These are phyloP conservation scores for Metaphire vulgaris DNA, from an alignment of 1,140 invertebrate genomes.

Conservation along the genomic window DNA sequence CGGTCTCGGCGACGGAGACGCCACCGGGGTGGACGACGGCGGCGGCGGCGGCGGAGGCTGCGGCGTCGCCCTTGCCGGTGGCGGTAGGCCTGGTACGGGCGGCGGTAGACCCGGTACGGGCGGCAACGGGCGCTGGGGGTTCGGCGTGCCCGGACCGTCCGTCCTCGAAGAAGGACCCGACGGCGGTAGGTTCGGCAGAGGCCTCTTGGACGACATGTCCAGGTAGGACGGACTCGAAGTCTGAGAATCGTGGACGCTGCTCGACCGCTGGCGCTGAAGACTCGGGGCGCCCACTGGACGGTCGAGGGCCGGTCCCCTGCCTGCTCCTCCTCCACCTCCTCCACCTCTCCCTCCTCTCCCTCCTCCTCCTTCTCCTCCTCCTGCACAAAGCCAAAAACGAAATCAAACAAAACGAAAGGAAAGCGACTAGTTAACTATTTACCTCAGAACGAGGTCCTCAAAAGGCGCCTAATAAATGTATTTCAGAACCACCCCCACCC, in stretches of 20 bases:
- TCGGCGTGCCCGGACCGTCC: neutral
- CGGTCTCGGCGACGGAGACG: neutral
- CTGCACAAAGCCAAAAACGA: no score
- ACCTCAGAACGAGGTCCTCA: no score
- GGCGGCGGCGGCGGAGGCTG: no score
- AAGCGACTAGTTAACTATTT: no score
- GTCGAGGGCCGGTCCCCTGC: neutral
- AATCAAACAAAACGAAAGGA: no score
- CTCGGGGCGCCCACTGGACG: no score
- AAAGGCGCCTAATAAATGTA: no score
- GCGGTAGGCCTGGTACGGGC: neutral
- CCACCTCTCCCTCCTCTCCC: neutral
- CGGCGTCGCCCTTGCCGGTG: no score
- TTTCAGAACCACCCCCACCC: no score
- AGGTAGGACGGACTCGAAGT: neutral
- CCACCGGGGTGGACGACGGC: neutral
- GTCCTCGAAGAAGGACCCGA: neutral
- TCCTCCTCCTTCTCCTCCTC: neutral
- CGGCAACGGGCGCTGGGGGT: neutral
- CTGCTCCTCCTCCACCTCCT: neutral
- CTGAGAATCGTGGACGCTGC: neutral
- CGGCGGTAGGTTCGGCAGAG: neutral
- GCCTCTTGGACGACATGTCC: neutral
- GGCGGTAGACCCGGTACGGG: neutral
- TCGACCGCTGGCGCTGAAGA: neutral